phyloP scores from a whole-genome alignment of 1,140 invertebrate genomes.

The roundworm (Caenorhabditis elegans) region DNA sequence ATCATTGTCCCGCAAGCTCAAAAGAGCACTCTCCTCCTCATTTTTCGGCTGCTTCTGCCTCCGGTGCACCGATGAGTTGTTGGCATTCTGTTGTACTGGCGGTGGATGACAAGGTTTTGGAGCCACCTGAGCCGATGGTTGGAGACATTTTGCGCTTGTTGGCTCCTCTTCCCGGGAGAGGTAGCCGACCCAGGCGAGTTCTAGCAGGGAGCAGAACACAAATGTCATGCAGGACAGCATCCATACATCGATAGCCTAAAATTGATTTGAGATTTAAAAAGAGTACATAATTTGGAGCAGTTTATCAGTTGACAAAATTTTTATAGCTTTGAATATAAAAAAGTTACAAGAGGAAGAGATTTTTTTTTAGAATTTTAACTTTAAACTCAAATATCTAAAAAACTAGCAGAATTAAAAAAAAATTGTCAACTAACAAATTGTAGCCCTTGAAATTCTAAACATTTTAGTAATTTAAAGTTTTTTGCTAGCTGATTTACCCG shows the following conservation, averaged over 20 bases:
- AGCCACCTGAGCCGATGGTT: background rate
- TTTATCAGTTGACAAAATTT: too few relatives aligned
- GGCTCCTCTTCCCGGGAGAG: constrained; percentile 58
- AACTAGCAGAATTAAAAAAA: too few relatives aligned
- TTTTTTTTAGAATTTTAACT: too few relatives aligned
- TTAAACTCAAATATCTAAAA: too few relatives aligned
- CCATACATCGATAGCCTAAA: constrained; percentile 61
- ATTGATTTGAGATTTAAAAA: too few relatives aligned
- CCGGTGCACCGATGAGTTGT: background rate
- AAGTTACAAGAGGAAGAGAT: too few relatives aligned
- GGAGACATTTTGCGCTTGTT: background rate
- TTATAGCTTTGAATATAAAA: too few relatives aligned
- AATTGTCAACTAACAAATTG: too few relatives aligned
- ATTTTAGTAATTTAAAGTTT: too few relatives aligned
- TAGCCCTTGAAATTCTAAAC: too few relatives aligned
- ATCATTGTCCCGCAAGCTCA: constrained; percentile 55
- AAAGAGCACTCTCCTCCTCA: constrained; percentile 49
- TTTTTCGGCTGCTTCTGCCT: constrained; percentile 25
- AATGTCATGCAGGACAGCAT: constrained; percentile 67
- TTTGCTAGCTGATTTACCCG: too few relatives aligned
- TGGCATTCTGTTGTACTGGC: background rate
- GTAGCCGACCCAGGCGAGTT: constrained; percentile 63
- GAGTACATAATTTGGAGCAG: too few relatives aligned
- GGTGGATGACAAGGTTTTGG: constrained; percentile 13
- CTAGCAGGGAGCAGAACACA: constrained; percentile 64